A percentile compares a stretch with the other conserved stretches of the same genome.
These are phyloP conservation scores for Falco berigora DNA, from an alignment of 2,797 vertebrate genomes.

Conservation along the genomic window DNA sequence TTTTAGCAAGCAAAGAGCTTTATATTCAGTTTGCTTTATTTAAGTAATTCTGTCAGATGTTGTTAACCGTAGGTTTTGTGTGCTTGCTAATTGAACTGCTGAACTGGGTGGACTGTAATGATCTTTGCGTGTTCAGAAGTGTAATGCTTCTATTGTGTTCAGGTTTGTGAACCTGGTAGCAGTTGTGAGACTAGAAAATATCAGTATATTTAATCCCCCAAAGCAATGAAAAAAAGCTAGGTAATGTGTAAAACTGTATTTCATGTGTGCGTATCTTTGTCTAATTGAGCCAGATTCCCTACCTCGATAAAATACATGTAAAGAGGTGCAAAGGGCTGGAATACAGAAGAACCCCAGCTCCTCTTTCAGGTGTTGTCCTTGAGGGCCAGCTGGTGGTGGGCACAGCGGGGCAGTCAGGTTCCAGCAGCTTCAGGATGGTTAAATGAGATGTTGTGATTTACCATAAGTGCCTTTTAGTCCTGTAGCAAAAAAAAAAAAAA, in stretches of 20 bases:
- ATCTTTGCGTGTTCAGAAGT: not conserved
- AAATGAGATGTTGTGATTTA: not conserved
- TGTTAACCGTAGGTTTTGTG: not conserved
- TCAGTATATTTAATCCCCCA: not conserved
- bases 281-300: not conserved
- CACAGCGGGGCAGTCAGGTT: not conserved
- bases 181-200: not conserved
- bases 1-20: not conserved
- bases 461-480: not conserved
- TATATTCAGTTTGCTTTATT: not conserved
- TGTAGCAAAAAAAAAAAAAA: too few species aligned
- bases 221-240: not conserved
- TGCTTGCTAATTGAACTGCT: not conserved
- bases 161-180: not conserved
- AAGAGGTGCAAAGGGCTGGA: not conserved
- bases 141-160: not conserved
- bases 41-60: not conserved
- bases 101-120: not conserved
- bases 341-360: not conserved
- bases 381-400: accelerated
- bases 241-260: not conserved
- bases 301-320: accelerated
- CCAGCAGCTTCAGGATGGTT: not conserved
- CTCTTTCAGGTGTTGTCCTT: accelerated
- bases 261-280: not conserved